Base-by-base conservation (phyloP, 2,797 vertebrate species). In the Tapirus indicus region DNA sequence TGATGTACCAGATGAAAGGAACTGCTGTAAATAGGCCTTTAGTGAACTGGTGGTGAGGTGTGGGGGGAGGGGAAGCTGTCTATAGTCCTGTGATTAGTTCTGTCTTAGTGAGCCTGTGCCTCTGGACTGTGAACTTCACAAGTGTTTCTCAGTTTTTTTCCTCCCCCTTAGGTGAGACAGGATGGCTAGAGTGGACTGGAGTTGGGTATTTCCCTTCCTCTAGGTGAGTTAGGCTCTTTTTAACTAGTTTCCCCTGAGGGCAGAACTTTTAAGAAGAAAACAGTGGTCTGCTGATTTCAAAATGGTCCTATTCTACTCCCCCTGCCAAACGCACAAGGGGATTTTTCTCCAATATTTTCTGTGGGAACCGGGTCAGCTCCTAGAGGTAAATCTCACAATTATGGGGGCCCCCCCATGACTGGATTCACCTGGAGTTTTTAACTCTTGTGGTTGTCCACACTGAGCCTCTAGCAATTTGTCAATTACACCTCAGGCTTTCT, bases 21-120 rank as follows among this genome's bases (percentile, higher is more conserved):
- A 62, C 18, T 32, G 13, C 18, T 32, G 2, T 23, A 23, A 72
- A 52, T 6, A 35, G 60, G 60, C 71, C 38, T 56, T 77, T 9
- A 35, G 54, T 35, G 27, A 77, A 18, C 12, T 32, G 21, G 25
- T 23, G 18, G 12, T 52, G 60, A 56, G 44, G 38, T 16, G 14
- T 9, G 2, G 1, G 17, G 2, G 2, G 7, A 17, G 21, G 38
- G 49, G n/a, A 11, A 35, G 49, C 7, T 2, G 9, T 77, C 49
- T 8, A 12, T 0, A 21, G 23, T 35, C 49, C 72, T 69, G 2
- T 68, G 49, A 87, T 29, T 49, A 78, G 49, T 38, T 58, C 38
- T 86, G 3, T 14, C 7, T 44, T 13, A 6, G 5, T 16, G 32
- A 83, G 41, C 41, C 32, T 25, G n/a, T 52, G n/a, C n/a, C 72